Base-by-base conservation (phyloP, 2,888 invertebrate genomes). In the Blera fallax region DNA sequence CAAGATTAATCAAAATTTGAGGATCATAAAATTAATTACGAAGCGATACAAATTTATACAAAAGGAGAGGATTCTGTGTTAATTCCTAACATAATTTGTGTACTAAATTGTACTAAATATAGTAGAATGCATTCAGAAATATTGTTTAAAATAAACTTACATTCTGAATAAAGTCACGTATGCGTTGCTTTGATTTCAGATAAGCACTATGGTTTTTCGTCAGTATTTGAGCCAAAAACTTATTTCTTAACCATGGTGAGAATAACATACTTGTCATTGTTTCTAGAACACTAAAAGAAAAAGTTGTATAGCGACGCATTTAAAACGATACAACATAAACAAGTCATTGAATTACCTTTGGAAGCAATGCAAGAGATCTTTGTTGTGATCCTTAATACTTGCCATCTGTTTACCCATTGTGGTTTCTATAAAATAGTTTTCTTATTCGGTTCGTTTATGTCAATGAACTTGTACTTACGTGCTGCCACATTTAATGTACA, bases 251-350 rank as follows among this genome's bases (percentile, higher is more conserved):
- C 91, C 91, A 91, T 1, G 91, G 91, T 1, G 90, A 89, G 64
- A 91, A 89, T 40, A 89, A 88, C 90, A 91, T 91, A 54, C 89
- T 87, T 79, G 90, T 89, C 89, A 90, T 89, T 64, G 87, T 90
- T 88, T 91, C 90, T 85, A 89, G 73, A 67, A 89, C 83, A 87
- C 91, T 91, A 87, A 3, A n/a, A 45, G 11, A 29, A 5, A 11
- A 14, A 69, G 16, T 14, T 50, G n/a, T 14, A 18, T 11, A 3
- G 1, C 5, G 4, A n/a, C n/a, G 10, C 6, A 16, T 18, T 7
- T 16, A n/a, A 48, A 52, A 37, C n/a, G n/a, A 16, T 10, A 16
- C 8, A 45, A 56, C 14, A 27, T 5, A 8, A 11, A 29, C 16
- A 11, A 8, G 6, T 29, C 2, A 4, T 6, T 14, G 8, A 82